phyloP scores from a whole-genome alignment of 2,113 vertebrate genomes.

The Ranitomeya variabilis region DNA sequence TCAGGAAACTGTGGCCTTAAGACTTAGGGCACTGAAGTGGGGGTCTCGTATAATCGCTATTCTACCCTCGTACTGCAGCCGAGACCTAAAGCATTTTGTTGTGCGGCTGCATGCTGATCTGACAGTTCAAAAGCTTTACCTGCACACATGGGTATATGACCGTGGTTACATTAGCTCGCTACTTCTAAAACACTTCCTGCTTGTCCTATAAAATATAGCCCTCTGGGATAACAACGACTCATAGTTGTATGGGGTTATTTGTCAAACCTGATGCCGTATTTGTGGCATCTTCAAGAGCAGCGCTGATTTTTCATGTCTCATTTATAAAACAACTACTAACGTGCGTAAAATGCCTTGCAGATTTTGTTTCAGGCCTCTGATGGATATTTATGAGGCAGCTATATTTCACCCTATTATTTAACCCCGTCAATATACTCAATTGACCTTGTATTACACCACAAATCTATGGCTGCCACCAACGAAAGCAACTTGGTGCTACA shows the following conservation, averaged over 20 bases:
- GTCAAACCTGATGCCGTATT: background rate
- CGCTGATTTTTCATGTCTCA: background rate
- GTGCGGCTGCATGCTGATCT: slow-evolving; percentile 33
- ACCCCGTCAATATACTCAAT: background rate
- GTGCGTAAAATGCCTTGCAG: background rate
- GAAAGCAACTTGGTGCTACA: too few species aligned
- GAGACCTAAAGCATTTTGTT: slow-evolving; percentile 19
- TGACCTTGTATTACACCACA: background rate
- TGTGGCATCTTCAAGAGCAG: background rate
- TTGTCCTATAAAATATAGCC: slow-evolving; percentile 23
- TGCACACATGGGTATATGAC: slow-evolving; percentile 27
- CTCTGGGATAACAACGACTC: background rate
- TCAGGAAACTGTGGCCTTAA: background rate
- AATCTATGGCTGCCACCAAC: background rate
- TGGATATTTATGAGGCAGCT: background rate
- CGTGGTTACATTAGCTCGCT: slow-evolving; percentile 4
- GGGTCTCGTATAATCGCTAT: slow-evolving; percentile 4
- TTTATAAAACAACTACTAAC: background rate
- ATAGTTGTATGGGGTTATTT: background rate
- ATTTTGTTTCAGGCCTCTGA: background rate
- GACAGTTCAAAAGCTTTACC: slow-evolving; percentile 35
- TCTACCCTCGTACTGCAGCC: background rate
- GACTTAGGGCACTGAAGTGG: background rate
- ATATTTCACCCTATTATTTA: background rate
- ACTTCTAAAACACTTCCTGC: slow-evolving; percentile 5